phyloP scores from a whole-genome alignment of 2,113 vertebrate genomes.

The Dipodomys stephensi region DNA sequence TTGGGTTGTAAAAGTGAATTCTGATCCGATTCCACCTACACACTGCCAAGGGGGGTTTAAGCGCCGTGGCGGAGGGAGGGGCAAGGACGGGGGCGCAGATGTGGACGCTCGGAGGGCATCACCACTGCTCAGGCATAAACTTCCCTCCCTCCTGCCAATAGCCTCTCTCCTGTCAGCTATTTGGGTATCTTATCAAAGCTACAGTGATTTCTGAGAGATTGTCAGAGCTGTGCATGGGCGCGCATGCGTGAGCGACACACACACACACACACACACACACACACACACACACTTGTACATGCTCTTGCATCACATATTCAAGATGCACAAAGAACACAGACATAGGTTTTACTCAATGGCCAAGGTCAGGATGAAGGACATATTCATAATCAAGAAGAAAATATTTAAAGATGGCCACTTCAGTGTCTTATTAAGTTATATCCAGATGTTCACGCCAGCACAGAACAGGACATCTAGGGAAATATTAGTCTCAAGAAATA shows the following conservation, averaged over 20 bases:
- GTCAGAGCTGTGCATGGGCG: not conserved
- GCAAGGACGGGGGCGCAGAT: not conserved
- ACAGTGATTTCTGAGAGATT: not conserved
- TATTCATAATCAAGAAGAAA: constrained; percentile 36
- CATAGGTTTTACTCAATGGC: not conserved
- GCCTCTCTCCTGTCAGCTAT: not conserved
- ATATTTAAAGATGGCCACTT: constrained; percentile 5
- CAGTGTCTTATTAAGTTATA: constrained; percentile 11
- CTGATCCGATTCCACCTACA: not conserved
- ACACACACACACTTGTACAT: not conserved
- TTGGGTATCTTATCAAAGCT: not conserved
- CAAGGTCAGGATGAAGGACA: constrained; percentile 33
- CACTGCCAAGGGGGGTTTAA: not conserved
- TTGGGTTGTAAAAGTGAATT: not conserved
- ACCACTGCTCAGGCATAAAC: not conserved
- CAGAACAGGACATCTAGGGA: constrained; percentile 9
- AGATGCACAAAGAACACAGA: not conserved
- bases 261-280: no score
- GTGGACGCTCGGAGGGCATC: not conserved
- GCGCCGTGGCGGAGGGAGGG: no score
- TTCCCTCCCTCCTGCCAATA: not conserved
- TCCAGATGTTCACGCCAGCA: constrained; percentile 31
- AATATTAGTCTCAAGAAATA: constrained; percentile 10
- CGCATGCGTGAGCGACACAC: no score
- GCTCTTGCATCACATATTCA: not conserved